Evolutionary conservation across 2,113 vertebrate genomes (phyloP), one percentile per base, ranked within the genome.

Genomic region (Tauraco erythrolophus): DNA sequence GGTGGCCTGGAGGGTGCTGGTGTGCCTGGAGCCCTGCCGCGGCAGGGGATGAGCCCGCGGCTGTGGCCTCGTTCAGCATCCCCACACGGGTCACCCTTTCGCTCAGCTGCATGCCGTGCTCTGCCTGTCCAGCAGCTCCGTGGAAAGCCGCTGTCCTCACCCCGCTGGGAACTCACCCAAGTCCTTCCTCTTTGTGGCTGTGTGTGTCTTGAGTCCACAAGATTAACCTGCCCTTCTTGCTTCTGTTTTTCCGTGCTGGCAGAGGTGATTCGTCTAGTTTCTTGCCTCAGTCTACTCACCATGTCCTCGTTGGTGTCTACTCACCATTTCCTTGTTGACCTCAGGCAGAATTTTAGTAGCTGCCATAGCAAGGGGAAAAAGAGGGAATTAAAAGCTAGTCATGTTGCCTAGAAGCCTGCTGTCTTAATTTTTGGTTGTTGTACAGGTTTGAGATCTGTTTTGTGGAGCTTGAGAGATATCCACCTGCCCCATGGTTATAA

Each of bases 31-130:
- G 51, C 15, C 54, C 19, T 51, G 39, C 66, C 46, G 54, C 0
- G 4, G 37, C 37, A 69, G 41, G 37, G 33, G 25, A 57, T 1
- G 2, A 48, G 39, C 39, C 57, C 0, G 1, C 0, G 2, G 37
- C 25, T 48, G 17, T 45, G 51, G 19, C 82, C 4, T 1, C 1
- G 1, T 51, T 76, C 45, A 87, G 35, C 39, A 30, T 19, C 37
- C 37, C 5, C 30, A 41, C 21, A 4, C 28, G 19, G 30, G 6
- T 48, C 37, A 65, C 9, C 9, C 15, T 58, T 64, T 54, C 7
- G 25, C 31, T 71, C 39, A 58, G 54, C 27, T 74, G 27, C 16
- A 33, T 2, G 33, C 64, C 37, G 4, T 37, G 9, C 22, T n/a
- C 35, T 45, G 43, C 24, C 56, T 71, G 39, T 50, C 77, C 66